Conservation (phyloP, 2,888 invertebrate species). For the Cosmorhoe ocellata region DNA sequence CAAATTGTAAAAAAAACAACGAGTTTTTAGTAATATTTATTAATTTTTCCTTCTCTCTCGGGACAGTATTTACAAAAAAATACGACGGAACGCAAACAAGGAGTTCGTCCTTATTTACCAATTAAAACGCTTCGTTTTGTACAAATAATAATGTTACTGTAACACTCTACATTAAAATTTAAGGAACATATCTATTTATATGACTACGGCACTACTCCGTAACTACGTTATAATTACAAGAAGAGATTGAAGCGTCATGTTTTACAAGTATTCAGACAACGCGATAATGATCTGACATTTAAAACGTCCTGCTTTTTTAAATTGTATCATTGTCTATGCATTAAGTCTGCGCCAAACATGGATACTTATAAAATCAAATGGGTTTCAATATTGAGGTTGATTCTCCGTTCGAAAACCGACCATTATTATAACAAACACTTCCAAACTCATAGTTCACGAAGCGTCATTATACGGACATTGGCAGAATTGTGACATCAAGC, state of each 20-base stretch:
- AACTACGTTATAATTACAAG: conserved; percentile 73
- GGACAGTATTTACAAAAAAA: conserved; percentile 78
- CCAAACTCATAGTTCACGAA: too few species aligned
- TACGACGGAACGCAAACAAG: conserved; percentile 41
- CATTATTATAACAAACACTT: too few species aligned
- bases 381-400: too few species aligned
- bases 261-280: background rate
- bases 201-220: conserved; percentile 62
- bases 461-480: too few species aligned
- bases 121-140: conserved; percentile 30
- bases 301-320: too few species aligned
- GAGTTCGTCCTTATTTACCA: conserved; percentile 24
- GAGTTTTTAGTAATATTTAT: conserved; percentile 67
- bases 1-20: conserved; percentile 9
- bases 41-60: conserved; percentile 64
- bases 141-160: conserved; percentile 30
- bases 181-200: conserved; percentile 74
- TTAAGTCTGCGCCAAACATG: too few species aligned
- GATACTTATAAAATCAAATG: too few species aligned
- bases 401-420: too few species aligned
- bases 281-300: too few species aligned
- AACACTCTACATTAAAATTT: conserved; percentile 23
- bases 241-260: conserved; percentile 51
- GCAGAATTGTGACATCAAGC: too few species aligned
- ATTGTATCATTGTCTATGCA: too few species aligned